Percentiles rank a stretch among this genome's conserved stretches.
Conservation (phyloP, 2,797 vertebrate species). For the Microchirus variegatus region DNA sequence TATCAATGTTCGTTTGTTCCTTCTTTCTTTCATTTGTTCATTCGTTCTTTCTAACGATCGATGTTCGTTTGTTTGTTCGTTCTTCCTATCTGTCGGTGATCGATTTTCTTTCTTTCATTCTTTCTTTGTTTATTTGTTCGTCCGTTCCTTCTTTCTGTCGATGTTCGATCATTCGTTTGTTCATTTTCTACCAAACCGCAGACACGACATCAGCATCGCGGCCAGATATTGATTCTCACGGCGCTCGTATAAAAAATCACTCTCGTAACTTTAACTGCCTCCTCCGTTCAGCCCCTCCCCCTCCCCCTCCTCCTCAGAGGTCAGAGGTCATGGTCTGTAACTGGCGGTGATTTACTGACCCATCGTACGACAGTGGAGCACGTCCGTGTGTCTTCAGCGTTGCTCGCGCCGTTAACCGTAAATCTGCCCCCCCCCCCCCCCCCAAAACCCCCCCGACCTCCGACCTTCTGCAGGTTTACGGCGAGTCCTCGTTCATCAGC, state of each 20-base stretch:
- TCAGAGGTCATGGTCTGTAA: constrained; percentile 49
- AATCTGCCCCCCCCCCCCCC: constrained; percentile 42
- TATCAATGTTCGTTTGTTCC: too few relatives aligned
- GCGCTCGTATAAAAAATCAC: constrained; percentile 3
- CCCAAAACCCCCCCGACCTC: constrained; percentile 34
- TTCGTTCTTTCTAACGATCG: too few relatives aligned
- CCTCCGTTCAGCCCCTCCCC: background rate
- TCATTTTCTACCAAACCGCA: too few relatives aligned
- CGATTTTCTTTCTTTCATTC: too few relatives aligned
- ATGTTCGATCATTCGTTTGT: too few relatives aligned
- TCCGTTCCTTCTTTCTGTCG: too few relatives aligned
- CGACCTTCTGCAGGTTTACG: constrained; percentile 32
- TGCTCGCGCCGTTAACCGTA: constrained; percentile 30
- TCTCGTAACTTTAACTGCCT: constrained; percentile 2
- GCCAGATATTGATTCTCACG: background rate
- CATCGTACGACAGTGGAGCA: constrained; percentile 13
- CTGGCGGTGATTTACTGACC: constrained; percentile 36
- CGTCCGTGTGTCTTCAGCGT: background rate
- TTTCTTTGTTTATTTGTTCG: too few relatives aligned
- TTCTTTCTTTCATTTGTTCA: too few relatives aligned
- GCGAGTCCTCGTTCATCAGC: constrained; percentile 45
- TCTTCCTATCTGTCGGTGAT: too few relatives aligned
- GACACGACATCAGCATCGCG: background rate
- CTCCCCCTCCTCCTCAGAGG: constrained; percentile 10
- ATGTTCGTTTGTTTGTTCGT: too few relatives aligned